phyloP scores from a whole-genome alignment of 2,888 invertebrate genomes.

The Crematogaster levior region DNA sequence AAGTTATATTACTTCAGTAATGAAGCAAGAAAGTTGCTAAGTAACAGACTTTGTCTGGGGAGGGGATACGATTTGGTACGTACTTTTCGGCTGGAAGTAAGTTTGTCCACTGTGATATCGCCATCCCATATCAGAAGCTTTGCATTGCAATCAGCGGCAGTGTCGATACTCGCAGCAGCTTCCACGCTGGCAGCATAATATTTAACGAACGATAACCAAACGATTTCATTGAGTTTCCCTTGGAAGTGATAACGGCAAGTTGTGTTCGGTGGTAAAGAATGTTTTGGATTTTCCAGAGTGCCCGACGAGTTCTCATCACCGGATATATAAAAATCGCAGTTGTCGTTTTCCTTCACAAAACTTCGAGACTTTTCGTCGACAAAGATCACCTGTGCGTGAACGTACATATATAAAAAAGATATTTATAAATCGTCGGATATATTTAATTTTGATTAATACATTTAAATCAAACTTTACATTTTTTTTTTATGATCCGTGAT shows the following conservation, averaged over 20 bases:
- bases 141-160: constrained; percentile 90
- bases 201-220: constrained; percentile 94
- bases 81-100: constrained; percentile 70
- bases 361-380: constrained; percentile 92
- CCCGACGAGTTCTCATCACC: constrained; percentile 92
- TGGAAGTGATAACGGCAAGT: constrained; percentile 93
- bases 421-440: background rate
- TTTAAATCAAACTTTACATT: background rate
- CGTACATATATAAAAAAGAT: background rate
- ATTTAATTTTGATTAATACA: background rate
- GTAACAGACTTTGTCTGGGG: constrained; percentile 1
- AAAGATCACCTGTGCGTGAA: constrained; percentile 88
- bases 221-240: constrained; percentile 91
- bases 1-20: constrained; percentile 30
- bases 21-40: constrained; percentile 24
- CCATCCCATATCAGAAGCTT: constrained; percentile 92
- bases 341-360: constrained; percentile 91
- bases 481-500: no score
- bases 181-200: constrained; percentile 91
- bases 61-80: constrained; percentile 5
- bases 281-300: constrained; percentile 91
- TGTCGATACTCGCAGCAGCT: constrained; percentile 88
- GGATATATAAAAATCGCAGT: constrained; percentile 92
- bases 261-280: constrained; percentile 93
- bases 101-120: constrained; percentile 79